phyloP scores from a whole-genome alignment of 2,888 invertebrate genomes.

The Cyaniris semiargus region DNA sequence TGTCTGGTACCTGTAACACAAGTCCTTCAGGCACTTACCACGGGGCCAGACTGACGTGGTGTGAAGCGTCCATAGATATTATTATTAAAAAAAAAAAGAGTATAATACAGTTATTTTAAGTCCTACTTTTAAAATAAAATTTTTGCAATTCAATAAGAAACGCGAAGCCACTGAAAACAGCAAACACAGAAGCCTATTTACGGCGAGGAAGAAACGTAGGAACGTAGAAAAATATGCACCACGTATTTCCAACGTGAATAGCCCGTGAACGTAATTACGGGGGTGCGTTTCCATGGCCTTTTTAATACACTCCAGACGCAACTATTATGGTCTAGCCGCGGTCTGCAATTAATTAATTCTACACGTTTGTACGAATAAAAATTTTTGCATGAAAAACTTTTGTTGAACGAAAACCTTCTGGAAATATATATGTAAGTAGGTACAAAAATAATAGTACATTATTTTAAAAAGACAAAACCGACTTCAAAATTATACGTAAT shows the following conservation, averaged over 20 bases:
- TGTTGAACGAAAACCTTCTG: not conserved
- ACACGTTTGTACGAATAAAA: not conserved
- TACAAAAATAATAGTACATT: no score
- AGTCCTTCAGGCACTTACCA: no score
- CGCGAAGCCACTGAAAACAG: not conserved
- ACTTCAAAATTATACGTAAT: no score
- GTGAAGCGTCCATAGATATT: no score
- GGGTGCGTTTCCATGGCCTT: conserved; percentile 16
- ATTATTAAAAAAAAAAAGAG: no score
- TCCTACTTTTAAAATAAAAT: not conserved
- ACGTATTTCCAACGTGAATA: not conserved
- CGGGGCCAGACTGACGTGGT: no score
- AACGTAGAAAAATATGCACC: not conserved
- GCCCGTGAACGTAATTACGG: conserved; percentile 8
- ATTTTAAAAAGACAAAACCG: no score
- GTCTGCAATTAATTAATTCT: conserved; percentile 2
- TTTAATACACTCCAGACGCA: conserved; percentile 5
- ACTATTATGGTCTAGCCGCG: conserved; percentile 9
- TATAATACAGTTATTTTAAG: not conserved
- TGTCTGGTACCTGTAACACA: no score
- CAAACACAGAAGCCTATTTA: conserved; percentile 8
- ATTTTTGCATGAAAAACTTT: not conserved
- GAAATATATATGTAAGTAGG: no score
- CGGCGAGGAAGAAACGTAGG: not conserved
- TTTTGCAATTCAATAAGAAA: not conserved